Conservation (phyloP, 2,113 vertebrate species). For the Sander lucioperca region DNA sequence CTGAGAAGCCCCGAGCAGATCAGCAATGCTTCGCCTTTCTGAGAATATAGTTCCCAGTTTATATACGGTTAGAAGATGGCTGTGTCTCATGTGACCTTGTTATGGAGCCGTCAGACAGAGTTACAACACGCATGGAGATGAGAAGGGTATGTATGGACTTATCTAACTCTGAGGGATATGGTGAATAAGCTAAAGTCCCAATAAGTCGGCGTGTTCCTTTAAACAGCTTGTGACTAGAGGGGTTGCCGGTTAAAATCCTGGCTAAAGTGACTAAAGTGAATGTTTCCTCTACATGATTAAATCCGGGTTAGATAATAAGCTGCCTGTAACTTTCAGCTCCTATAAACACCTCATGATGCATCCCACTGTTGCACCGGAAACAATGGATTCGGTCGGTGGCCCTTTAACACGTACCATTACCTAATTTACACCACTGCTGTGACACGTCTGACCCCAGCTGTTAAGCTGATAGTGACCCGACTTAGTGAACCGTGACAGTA, state of each 20-base stretch:
- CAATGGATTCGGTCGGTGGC: background rate
- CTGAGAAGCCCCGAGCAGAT: no score
- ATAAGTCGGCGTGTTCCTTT: no score
- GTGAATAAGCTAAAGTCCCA: no score
- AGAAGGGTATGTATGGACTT: no score
- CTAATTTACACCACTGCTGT: conserved; percentile 23
- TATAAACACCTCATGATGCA: background rate
- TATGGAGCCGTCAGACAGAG: no score
- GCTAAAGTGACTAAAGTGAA: background rate
- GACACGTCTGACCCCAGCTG: conserved; percentile 25
- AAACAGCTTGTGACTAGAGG: background rate
- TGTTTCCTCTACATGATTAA: background rate
- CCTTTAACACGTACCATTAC: background rate
- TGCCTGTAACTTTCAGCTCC: background rate
- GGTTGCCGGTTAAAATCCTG: background rate
- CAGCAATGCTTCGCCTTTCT: no score
- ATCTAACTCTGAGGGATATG: no score
- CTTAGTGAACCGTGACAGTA: background rate
- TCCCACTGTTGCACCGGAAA: background rate
- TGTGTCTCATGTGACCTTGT: no score
- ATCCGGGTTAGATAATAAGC: background rate
- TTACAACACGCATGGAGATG: no score
- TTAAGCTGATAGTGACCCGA: conserved; percentile 23
- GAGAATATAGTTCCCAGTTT: no score
- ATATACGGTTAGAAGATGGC: no score